phyloP scores from a whole-genome alignment of 2,797 vertebrate genomes.

The Lagodon rhomboides region DNA sequence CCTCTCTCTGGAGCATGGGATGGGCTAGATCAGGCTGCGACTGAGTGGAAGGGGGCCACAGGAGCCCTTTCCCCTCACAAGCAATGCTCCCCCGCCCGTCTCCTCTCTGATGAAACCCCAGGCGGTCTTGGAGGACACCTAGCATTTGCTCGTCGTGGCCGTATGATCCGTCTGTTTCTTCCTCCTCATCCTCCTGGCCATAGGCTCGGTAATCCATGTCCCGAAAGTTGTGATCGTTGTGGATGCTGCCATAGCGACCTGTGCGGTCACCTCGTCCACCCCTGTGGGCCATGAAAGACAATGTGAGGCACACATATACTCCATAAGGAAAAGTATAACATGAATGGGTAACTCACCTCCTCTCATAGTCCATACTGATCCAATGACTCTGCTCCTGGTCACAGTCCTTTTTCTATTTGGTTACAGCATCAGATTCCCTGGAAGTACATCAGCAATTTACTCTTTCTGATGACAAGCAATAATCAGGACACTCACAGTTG shows the following conservation, averaged over 20 bases:
- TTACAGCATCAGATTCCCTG: constrained; percentile 52
- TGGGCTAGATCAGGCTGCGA: constrained; percentile 52
- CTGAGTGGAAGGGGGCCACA: constrained; percentile 65
- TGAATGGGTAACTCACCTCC: constrained; percentile 74
- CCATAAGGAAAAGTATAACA: not conserved
- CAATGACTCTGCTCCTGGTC: constrained; percentile 46
- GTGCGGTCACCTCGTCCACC: constrained; percentile 90
- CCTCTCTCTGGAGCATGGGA: constrained; percentile 71
- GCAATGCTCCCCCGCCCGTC: constrained; percentile 59
- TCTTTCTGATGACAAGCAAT: not conserved
- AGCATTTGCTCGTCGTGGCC: constrained; percentile 55
- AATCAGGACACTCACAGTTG: not conserved
- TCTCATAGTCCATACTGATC: constrained; percentile 83
- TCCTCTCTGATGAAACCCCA: constrained; percentile 75
- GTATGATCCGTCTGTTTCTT: constrained; percentile 62
- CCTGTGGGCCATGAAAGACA: constrained; percentile 67
- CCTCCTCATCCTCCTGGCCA: constrained; percentile 84
- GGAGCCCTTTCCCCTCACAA: constrained; percentile 60
- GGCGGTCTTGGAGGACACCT: constrained; percentile 60
- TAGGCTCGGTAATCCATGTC: constrained; percentile 94
- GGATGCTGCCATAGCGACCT: constrained; percentile 89
- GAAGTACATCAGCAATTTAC: not conserved
- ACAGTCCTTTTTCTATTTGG: constrained; percentile 34
- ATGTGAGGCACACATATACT: constrained; percentile 7
- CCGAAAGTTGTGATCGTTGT: constrained; percentile 89